Evolutionary conservation across 2,888 invertebrate species (phyloP).

Genomic region (Deilephila porcellus): DNA sequence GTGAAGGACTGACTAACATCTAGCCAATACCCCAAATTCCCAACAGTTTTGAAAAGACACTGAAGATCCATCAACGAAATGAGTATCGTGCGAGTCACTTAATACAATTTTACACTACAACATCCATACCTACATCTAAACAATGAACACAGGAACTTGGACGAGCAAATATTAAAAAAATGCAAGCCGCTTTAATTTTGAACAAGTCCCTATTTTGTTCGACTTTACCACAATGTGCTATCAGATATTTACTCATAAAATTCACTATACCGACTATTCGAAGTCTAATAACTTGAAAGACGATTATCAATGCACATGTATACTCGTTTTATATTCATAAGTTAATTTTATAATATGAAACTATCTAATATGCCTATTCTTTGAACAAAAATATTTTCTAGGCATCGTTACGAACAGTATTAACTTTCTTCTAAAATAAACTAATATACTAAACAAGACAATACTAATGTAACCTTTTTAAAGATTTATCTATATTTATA

Average conservation of each 20-base stretch:
- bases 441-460: slow-evolving; percentile 24
- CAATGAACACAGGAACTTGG: slow-evolving; percentile 78
- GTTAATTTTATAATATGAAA: slow-evolving; percentile 19
- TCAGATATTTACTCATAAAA: background rate
- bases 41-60: background rate
- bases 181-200: slow-evolving; percentile 16
- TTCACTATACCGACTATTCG: slow-evolving; percentile 3
- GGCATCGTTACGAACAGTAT: slow-evolving; percentile 17
- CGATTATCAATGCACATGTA: slow-evolving; percentile 16
- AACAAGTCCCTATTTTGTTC: slow-evolving; percentile 19
- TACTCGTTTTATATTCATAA: slow-evolving; percentile 22
- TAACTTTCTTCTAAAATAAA: slow-evolving; percentile 11
- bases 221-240: background rate
- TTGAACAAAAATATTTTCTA: slow-evolving; percentile 26
- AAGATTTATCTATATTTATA: slow-evolving; percentile 15
- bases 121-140: slow-evolving; percentile 59
- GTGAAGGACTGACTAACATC: background rate
- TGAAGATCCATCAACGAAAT: slow-evolving; percentile 1
- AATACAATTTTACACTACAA: slow-evolving; percentile 43
- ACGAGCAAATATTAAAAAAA: slow-evolving; percentile 63
- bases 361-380: slow-evolving; percentile 20
- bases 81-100: background rate
- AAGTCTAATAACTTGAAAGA: slow-evolving; percentile 15
- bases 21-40: background rate
- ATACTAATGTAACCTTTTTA: slow-evolving; percentile 18